A percentile compares a stretch with the other conserved stretches of the same genome.
Conservation (phyloP, 2,888 invertebrate genomes). For the Ophion ventricosus region DNA sequence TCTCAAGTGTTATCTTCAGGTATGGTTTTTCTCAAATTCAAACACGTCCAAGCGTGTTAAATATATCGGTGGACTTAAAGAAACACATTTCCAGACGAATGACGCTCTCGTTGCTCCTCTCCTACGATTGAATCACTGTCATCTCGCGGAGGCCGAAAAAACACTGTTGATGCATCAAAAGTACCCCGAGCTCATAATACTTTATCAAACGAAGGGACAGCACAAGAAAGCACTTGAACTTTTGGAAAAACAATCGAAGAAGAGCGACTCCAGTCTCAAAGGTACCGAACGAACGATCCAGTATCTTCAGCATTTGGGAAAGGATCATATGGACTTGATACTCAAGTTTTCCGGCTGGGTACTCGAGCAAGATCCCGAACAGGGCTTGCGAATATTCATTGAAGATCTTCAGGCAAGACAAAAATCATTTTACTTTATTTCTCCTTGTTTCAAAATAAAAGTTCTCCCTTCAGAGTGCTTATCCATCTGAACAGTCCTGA, state of each 20-base stretch:
- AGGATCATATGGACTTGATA: conserved; percentile 91
- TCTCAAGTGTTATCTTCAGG: conserved; percentile 97
- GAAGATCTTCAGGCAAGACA: conserved; percentile 79
- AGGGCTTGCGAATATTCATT: conserved; percentile 90
- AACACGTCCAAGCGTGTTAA: conserved; percentile 16
- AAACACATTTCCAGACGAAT: conserved; percentile 89
- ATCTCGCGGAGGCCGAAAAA: conserved; percentile 96
- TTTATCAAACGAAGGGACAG: conserved; percentile 97
- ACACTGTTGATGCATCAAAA: conserved; percentile 94
- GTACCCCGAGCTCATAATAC: conserved; percentile 95
- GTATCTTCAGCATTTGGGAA: conserved; percentile 95
- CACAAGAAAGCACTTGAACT: conserved; percentile 96
- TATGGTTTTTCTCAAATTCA: conserved; percentile 29
- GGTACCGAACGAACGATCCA: conserved; percentile 94
- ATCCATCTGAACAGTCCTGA: no score
- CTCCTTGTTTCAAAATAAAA: background rate
- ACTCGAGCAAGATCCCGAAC: conserved; percentile 92
- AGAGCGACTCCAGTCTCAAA: conserved; percentile 90
- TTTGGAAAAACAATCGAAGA: conserved; percentile 90
- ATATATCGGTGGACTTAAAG: background rate
- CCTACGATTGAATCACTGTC: conserved; percentile 95
- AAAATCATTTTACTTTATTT: background rate
- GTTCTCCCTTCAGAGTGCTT: background rate
- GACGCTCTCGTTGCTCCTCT: conserved; percentile 97
- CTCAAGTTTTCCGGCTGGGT: conserved; percentile 98